Evolutionary conservation across 2,797 vertebrate species (phyloP).

Genomic region (Labroides dimidiatus): DNA sequence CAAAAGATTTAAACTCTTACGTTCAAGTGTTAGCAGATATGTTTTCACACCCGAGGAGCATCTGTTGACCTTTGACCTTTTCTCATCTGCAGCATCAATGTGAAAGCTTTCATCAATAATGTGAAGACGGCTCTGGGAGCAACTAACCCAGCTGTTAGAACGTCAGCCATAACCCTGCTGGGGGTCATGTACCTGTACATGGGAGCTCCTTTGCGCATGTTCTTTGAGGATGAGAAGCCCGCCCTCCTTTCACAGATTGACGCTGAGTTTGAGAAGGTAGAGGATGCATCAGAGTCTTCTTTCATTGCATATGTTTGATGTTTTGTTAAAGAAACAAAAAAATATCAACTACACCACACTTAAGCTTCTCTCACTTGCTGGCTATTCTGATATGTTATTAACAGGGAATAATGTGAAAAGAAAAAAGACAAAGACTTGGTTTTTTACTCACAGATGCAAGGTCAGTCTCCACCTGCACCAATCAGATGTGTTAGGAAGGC

Average conservation of each 20-base stretch:
- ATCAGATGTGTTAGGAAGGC: conserved; percentile 84
- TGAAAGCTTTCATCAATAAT: conserved; percentile 97
- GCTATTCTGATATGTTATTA: neutral
- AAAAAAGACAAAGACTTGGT: neutral
- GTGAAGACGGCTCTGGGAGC: conserved; percentile 97
- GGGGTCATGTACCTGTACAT: conserved; percentile 97
- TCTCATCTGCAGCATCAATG: conserved; percentile 87
- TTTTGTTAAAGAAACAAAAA: neutral
- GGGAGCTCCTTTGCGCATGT: conserved; percentile 94
- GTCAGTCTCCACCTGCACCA: conserved; percentile 90
- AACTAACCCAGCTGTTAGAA: conserved; percentile 95
- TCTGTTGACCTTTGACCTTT: conserved; percentile 11
- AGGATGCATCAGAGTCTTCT: neutral
- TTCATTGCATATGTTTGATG: neutral
- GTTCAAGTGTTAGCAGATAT: no score
- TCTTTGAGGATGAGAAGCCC: conserved; percentile 98
- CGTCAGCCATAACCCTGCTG: conserved; percentile 92
- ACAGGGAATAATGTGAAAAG: neutral
- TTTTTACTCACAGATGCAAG: conserved; percentile 88
- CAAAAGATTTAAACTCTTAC: no score
- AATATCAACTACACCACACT: no score
- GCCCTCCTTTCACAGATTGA: conserved; percentile 96
- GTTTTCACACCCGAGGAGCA: neutral
- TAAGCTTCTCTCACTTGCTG: neutral
- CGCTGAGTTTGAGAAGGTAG: conserved; percentile 96